Conservation (phyloP, 2,888 invertebrate genomes). For the Athalia rosae region DNA sequence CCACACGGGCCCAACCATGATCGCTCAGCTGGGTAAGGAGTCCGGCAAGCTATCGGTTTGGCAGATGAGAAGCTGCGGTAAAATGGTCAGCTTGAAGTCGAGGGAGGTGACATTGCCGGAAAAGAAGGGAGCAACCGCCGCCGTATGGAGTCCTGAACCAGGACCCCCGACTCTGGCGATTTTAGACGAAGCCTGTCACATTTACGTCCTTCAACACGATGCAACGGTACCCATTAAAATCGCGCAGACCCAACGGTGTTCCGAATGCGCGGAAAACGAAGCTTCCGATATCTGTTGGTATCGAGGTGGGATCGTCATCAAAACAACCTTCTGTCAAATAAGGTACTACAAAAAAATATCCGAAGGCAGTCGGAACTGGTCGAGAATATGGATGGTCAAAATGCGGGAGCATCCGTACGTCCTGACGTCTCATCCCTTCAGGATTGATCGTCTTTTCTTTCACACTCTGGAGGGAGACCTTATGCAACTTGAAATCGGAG, state of each 20-base stretch:
- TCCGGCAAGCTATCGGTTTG: constrained; percentile 63
- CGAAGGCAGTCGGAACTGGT: constrained; percentile 56
- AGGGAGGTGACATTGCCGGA: constrained; percentile 60
- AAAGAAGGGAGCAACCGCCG: constrained; percentile 50
- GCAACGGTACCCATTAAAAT: constrained; percentile 59
- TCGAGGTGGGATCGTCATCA: constrained; percentile 62
- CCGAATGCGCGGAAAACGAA: constrained; percentile 58
- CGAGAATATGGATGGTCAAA: constrained; percentile 59
- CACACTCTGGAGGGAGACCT: constrained; percentile 63
- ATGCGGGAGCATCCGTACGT: constrained; percentile 55
- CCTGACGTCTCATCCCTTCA: constrained; percentile 58
- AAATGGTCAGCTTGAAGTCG: constrained; percentile 52
- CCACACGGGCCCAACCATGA: constrained; percentile 50
- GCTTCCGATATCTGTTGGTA: constrained; percentile 63
- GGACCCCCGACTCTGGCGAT: constrained; percentile 60
- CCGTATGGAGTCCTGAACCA: constrained; percentile 62
- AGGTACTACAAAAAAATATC: constrained; percentile 59
- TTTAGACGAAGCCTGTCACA: constrained; percentile 59
- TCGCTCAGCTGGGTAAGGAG: constrained; percentile 62
- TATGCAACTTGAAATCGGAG: constrained; percentile 57
- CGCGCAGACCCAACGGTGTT: constrained; percentile 60
- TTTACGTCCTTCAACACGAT: constrained; percentile 61
- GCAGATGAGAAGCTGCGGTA: constrained; percentile 57
- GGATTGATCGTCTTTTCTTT: constrained; percentile 60
- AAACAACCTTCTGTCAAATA: constrained; percentile 67